Conservation (phyloP, 2,113 vertebrate genomes). For the Charadrius vociferus region DNA sequence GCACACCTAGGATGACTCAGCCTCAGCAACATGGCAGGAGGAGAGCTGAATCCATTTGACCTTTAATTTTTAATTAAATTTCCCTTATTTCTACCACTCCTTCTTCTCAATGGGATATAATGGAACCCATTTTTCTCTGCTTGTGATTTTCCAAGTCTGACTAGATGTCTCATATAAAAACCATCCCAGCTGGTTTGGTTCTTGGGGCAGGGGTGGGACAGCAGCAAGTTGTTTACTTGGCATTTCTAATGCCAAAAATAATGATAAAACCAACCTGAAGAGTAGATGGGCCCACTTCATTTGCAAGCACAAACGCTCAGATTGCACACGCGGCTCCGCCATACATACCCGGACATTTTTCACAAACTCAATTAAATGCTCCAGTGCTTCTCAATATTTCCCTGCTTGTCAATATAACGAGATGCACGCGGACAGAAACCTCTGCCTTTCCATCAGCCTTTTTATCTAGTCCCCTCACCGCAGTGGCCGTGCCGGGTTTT, state of each 20-base stretch:
- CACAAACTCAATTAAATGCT: constrained; percentile 60
- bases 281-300: background rate
- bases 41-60: background rate
- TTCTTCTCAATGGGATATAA: background rate
- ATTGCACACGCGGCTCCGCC: background rate
- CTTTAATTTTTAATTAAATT: constrained; percentile 26
- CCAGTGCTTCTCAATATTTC: constrained; percentile 37
- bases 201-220: background rate
- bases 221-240: background rate
- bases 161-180: background rate
- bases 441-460: background rate
- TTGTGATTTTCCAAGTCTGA: background rate
- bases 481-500: background rate
- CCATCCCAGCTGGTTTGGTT: background rate
- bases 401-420: constrained; percentile 9
- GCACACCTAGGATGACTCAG: background rate
- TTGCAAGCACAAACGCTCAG: background rate
- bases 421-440: background rate
- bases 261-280: background rate
- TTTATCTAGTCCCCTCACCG: background rate
- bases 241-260: background rate
- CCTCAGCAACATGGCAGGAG: background rate
- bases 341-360: background rate
- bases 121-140: background rate
- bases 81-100: background rate